Evolutionary conservation across 2,888 invertebrate genomes (phyloP).

Genomic region (Hydriomena furcata): DNA sequence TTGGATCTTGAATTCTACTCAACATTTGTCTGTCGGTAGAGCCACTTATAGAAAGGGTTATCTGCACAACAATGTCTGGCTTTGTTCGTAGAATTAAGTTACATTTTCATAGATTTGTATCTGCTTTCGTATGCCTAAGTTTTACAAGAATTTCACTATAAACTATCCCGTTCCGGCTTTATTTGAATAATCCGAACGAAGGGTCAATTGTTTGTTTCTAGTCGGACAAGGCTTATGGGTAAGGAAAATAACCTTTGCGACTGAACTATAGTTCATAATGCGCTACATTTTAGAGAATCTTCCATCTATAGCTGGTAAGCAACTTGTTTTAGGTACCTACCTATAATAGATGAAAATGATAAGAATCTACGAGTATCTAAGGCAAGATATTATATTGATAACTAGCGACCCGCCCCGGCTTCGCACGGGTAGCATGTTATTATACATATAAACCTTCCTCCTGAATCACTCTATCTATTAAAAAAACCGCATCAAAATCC

Average conservation of each 20-base stretch:
- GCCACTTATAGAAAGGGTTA: constrained; percentile 10
- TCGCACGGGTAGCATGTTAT: too few relatives aligned
- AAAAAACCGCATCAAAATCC: too few relatives aligned
- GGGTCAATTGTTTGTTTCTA: constrained; percentile 21
- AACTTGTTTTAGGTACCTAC: too few relatives aligned
- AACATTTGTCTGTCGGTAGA: constrained; percentile 8
- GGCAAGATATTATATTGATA: too few relatives aligned
- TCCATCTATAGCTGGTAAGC: too few relatives aligned
- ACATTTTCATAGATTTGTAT: constrained; percentile 29
- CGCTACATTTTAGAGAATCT: too few relatives aligned
- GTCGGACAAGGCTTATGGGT: constrained; percentile 31
- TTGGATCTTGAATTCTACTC: background rate
- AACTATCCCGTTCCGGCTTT: constrained; percentile 22
- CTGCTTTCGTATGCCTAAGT: constrained; percentile 23
- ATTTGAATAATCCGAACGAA: constrained; percentile 31
- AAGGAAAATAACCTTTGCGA: background rate
- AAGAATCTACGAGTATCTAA: too few relatives aligned
- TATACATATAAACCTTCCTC: too few relatives aligned
- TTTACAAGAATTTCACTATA: constrained; percentile 27
- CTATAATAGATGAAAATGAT: too few relatives aligned
- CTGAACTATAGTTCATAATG: too few relatives aligned
- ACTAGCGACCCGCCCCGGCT: too few relatives aligned
- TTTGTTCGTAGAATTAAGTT: constrained; percentile 20
- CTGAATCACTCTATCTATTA: too few relatives aligned
- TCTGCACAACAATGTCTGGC: constrained; percentile 19